Evolutionary conservation across 2,797 vertebrate genomes (phyloP).

Genomic region (Thripadectes ignobilis): DNA sequence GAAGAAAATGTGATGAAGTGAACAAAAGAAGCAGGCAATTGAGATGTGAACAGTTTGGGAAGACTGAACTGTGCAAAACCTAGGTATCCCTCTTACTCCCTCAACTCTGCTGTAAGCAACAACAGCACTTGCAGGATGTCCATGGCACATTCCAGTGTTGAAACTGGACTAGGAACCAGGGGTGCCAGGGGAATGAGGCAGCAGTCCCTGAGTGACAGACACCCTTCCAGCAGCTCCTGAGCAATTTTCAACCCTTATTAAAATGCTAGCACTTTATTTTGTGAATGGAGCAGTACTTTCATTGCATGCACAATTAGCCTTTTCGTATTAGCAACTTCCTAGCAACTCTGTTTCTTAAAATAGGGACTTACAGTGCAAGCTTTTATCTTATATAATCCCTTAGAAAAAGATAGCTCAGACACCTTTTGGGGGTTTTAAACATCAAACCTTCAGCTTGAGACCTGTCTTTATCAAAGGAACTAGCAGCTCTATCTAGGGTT

Average conservation of each 20-base stretch:
- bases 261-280: conserved; percentile 49
- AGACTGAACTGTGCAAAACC: background rate
- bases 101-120: rapidly evolving
- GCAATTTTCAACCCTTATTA: background rate
- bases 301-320: conserved; percentile 52
- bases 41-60: background rate
- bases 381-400: conserved; percentile 74
- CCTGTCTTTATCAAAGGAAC: conserved; percentile 72
- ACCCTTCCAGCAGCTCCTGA: background rate
- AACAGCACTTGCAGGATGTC: background rate
- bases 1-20: background rate
- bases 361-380: conserved; percentile 63
- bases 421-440: conserved; percentile 71
- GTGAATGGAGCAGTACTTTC: conserved; percentile 62
- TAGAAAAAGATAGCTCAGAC: conserved; percentile 69
- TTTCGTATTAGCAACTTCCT: conserved; percentile 61
- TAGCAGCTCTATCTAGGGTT: conserved; percentile 69
- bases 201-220: background rate
- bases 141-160: background rate
- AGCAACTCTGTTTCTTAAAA: conserved; percentile 71
- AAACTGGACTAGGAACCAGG: rapidly evolving
- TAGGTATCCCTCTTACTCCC: background rate
- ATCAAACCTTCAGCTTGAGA: conserved; percentile 75
- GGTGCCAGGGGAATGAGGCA: background rate
- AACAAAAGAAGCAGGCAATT: background rate